A percentile compares a stretch with the other conserved stretches of the same genome.
These are phyloP conservation scores for Maniola jurtina DNA, from an alignment of 1,140 invertebrate species.

Conservation along the genomic window DNA sequence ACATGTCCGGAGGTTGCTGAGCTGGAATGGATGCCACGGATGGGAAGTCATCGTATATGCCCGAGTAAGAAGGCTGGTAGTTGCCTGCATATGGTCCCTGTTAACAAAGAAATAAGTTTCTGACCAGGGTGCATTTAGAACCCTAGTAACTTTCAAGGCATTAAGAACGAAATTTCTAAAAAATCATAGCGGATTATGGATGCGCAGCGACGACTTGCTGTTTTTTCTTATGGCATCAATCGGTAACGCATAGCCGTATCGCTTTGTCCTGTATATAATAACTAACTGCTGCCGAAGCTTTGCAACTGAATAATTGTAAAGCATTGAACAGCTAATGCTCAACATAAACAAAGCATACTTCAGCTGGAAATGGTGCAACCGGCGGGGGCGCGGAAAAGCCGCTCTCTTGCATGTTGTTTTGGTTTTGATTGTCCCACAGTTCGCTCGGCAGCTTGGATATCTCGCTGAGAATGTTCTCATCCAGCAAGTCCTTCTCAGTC, in stretches of 20 bases:
- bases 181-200: too few species aligned
- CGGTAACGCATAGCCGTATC: too few species aligned
- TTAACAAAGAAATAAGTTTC: background rate
- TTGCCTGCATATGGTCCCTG: slow-evolving; percentile 38
- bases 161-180: too few species aligned
- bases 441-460: slow-evolving; percentile 66
- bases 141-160: too few species aligned
- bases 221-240: too few species aligned
- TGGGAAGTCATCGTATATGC: slow-evolving; percentile 66
- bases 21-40: slow-evolving; percentile 33
- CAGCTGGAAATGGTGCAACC: slow-evolving; percentile 37
- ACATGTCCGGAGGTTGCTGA: slow-evolving; percentile 45
- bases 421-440: slow-evolving; percentile 60
- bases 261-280: too few species aligned
- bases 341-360: slow-evolving; percentile 35
- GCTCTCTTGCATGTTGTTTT: slow-evolving; percentile 40
- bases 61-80: slow-evolving; percentile 55
- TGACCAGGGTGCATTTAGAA: too few species aligned
- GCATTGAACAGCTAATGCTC: too few species aligned
- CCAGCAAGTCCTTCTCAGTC: slow-evolving; percentile 58
- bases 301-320: too few species aligned
- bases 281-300: too few species aligned
- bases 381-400: slow-evolving; percentile 31
- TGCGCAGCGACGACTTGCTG: too few species aligned
- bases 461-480: slow-evolving; percentile 67